A percentile compares a stretch with the other conserved stretches of the same genome.
phyloP scores from a whole-genome alignment of 2,888 invertebrate species.

The Epicampocera succincta region DNA sequence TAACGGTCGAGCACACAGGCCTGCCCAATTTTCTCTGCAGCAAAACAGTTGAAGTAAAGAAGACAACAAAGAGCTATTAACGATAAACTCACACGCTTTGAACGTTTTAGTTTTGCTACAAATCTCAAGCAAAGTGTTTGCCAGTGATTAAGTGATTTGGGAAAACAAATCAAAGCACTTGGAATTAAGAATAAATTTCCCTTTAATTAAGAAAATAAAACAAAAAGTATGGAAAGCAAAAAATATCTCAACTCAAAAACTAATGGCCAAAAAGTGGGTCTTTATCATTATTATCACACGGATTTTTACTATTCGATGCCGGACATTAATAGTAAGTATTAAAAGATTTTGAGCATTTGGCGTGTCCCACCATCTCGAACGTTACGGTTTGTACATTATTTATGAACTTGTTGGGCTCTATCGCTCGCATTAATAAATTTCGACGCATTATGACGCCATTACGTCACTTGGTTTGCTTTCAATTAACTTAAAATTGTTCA shows the following conservation, averaged over 20 bases:
- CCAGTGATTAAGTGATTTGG: not conserved
- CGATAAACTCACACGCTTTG: conserved; percentile 14
- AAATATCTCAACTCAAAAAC: conserved; percentile 59
- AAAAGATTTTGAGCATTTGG: not conserved
- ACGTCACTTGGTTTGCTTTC: too few species aligned
- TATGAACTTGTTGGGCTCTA: too few species aligned
- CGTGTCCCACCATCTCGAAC: too few species aligned
- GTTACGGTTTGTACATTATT: too few species aligned
- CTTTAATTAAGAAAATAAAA: conserved; percentile 33
- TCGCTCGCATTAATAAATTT: too few species aligned
- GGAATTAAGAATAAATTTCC: not conserved
- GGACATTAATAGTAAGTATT: conserved; percentile 75
- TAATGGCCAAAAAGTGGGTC: conserved; percentile 71
- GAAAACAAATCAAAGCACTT: not conserved
- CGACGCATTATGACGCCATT: too few species aligned
- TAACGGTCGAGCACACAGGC: conserved; percentile 29
- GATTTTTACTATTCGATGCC: conserved; percentile 80
- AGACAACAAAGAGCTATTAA: conserved; percentile 30
- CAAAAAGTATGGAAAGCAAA: conserved; percentile 72
- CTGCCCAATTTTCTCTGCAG: conserved; percentile 26
- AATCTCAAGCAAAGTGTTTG: conserved; percentile 60
- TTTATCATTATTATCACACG: conserved; percentile 81
- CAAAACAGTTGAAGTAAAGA: not conserved
- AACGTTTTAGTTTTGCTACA: conserved; percentile 65
- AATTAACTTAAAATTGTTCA: too few species aligned